These are phyloP conservation scores for Hirtodrosophila trivittata DNA, from an alignment of 2,888 invertebrate species.

Conservation along the genomic window DNA sequence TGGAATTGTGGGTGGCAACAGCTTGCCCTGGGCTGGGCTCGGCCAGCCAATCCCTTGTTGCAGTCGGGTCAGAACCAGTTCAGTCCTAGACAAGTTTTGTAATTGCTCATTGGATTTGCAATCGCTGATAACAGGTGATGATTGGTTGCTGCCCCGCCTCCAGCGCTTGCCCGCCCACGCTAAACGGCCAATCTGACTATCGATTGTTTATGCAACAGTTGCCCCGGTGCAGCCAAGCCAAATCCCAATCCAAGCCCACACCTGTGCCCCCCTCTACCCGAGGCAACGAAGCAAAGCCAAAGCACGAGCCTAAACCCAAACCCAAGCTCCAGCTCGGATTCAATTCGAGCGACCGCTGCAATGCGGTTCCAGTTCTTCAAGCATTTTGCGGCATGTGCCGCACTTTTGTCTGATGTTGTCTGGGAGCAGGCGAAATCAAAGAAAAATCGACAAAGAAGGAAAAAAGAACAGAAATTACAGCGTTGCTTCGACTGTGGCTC, in stretches of 20 bases:
- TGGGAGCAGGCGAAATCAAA: conserved; percentile 44
- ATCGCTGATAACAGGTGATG: conserved; percentile 49
- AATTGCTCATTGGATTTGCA: conserved; percentile 39
- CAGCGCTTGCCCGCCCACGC: conserved; percentile 12
- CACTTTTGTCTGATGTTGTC: conserved; percentile 51
- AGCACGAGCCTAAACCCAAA: too few species aligned
- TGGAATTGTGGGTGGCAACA: conserved; percentile 42
- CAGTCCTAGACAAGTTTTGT: conserved; percentile 24
- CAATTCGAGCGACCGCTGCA: neutral
- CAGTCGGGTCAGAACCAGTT: conserved; percentile 14
- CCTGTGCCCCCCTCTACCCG: conserved; percentile 11
- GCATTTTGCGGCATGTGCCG: conserved; percentile 43
- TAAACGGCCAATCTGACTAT: conserved; percentile 34
- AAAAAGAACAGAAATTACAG: conserved; percentile 42
- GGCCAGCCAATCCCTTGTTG: neutral
- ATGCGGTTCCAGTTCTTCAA: conserved; percentile 7
- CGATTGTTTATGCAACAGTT: conserved; percentile 55
- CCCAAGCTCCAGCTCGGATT: too few species aligned
- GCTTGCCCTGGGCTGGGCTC: conserved; percentile 21
- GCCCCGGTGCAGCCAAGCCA: conserved; percentile 8
- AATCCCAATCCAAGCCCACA: conserved; percentile 19
- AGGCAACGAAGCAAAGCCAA: conserved; percentile 11
- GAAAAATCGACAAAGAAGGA: conserved; percentile 35
- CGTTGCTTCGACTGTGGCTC: conserved; percentile 38
- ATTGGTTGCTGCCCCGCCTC: conserved; percentile 18